Base-by-base conservation (phyloP, 2,797 vertebrate genomes). In the Galaxias olidus region DNA sequence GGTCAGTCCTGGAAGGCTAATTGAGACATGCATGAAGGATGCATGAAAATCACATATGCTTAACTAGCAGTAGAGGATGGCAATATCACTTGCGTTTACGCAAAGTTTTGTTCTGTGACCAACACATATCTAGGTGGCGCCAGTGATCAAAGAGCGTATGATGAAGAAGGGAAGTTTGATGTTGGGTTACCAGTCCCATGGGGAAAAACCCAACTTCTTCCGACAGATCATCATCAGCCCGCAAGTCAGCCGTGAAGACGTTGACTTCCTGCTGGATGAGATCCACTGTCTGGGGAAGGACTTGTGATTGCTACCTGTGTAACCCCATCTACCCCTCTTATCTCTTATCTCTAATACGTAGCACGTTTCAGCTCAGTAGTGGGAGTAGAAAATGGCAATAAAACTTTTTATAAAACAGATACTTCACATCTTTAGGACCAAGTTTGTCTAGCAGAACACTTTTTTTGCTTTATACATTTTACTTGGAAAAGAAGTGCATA, bases 221-320 rank as follows among this genome's bases (percentile, higher is more conserved):
- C 93, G 94, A 61, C 93, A 94, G 78, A 87, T 95, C 62, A 66
- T 93, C 61, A 95, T 96, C 86, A 94, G 88, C 62, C 93, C 94
- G 0, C 91, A 92, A 61, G 91, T 92, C 61, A 88, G 89, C 80
- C 84, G 87, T 18, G 84, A 91, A 64, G 92, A 94, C 81, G 84
- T 94, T 89, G 92, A 94, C 87, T 94, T 95, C 75, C 82, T 95
- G 66, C 83, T 96, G 79, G 89, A 94, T 40, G 92, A 95, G 78
- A 95, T 93, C 0, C 81, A 94, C 40, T 79, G 73, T 0, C 89
- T 94, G 47, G 94, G 92, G 13, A 84, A 84, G 77, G 92, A 94
- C 77, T 86, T 93, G 87, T 92, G 92, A 85, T 82, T 9, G 30
- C 40, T 4, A 40, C 47, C 44, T 40, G 8, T 40, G 51, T 11